Conservation (phyloP, 2,797 vertebrate species). For the Danio albolineatus region DNA sequence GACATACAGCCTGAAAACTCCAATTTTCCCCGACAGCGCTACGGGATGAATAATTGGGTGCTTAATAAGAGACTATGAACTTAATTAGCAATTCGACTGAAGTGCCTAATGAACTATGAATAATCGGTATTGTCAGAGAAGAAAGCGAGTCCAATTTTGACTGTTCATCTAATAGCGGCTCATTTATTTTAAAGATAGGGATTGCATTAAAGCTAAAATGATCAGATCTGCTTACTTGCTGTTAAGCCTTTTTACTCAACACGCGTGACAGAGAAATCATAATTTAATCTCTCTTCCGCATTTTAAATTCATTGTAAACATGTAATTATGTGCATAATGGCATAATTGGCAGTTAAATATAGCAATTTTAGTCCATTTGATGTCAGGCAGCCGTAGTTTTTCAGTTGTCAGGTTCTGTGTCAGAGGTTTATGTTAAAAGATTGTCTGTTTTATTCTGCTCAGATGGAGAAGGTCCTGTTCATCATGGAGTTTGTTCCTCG, state of each 20-base stretch:
- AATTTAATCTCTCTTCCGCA: conserved; percentile 37
- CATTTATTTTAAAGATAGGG: conserved; percentile 22
- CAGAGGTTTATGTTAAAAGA: conserved; percentile 47
- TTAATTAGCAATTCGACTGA: conserved; percentile 32
- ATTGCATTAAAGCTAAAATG: conserved; percentile 7
- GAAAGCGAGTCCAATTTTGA: not conserved
- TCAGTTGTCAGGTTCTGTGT: conserved; percentile 55
- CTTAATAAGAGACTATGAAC: conserved; percentile 41
- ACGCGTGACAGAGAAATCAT: conserved; percentile 31
- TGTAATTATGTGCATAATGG: conserved; percentile 63
- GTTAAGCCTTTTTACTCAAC: conserved; percentile 16
- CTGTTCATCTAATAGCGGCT: conserved; percentile 13
- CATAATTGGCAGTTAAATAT: conserved; percentile 60
- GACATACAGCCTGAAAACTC: conserved; percentile 24
- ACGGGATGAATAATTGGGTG: conserved; percentile 27
- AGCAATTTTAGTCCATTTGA: conserved; percentile 61
- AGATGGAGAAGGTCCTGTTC: conserved; percentile 93
- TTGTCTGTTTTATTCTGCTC: conserved; percentile 51
- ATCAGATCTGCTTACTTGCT: conserved; percentile 18
- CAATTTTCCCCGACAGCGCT: conserved; percentile 13
- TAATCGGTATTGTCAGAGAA: not conserved
- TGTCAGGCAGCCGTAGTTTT: conserved; percentile 50
- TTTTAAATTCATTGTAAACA: conserved; percentile 55
- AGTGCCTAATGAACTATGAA: conserved; percentile 41
- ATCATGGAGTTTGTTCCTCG: conserved; percentile 96